Evolutionary conservation across 2,113 vertebrate genomes (phyloP).

Genomic region (Megalops atlanticus): DNA sequence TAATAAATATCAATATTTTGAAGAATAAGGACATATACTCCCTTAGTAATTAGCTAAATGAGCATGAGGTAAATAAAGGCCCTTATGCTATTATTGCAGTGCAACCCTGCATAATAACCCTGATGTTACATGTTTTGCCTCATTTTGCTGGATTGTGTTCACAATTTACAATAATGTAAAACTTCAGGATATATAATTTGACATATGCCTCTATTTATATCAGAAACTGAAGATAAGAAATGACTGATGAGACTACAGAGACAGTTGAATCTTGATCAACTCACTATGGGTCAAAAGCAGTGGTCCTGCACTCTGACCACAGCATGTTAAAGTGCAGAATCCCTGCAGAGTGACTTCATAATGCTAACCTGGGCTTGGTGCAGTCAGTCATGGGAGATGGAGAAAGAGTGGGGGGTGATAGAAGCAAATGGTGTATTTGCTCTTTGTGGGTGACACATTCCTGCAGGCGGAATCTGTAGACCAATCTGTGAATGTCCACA

Average conservation of each 20-base stretch:
- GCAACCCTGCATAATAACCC: neutral
- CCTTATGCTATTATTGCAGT: neutral
- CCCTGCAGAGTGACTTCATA: neutral
- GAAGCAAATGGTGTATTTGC: constrained; percentile 1
- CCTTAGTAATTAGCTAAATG: too few relatives aligned
- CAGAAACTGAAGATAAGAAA: neutral
- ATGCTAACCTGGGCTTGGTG: neutral
- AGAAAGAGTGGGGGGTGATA: neutral
- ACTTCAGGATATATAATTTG: neutral
- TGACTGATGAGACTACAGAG: too few relatives aligned
- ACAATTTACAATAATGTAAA: neutral
- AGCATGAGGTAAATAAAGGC: neutral
- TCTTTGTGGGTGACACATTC: neutral
- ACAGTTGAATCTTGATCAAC: neutral
- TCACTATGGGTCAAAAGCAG: neutral
- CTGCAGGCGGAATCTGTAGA: constrained; percentile 1
- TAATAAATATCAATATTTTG: too few relatives aligned
- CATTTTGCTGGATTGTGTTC: neutral
- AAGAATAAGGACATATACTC: too few relatives aligned
- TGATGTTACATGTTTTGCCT: neutral
- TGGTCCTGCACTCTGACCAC: neutral
- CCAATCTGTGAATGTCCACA: neutral
- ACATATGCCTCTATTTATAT: neutral
- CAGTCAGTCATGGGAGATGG: neutral
- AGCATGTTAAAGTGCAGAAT: neutral